These are phyloP conservation scores for Stigmatopora nigra DNA, from an alignment of 2,113 vertebrate genomes.

Conservation along the genomic window DNA sequence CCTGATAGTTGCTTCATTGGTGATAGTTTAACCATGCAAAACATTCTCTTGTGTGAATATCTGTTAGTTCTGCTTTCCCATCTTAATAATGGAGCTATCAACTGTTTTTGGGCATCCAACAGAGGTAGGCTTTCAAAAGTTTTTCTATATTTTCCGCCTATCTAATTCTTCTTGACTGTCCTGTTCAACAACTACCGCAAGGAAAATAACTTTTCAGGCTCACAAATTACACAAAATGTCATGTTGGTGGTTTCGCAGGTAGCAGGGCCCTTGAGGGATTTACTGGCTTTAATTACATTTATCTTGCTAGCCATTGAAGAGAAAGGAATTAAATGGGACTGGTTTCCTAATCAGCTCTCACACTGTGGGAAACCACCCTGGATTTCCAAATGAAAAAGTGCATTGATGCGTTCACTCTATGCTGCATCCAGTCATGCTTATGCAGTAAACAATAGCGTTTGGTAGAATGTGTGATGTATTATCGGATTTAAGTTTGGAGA, in stretches of 20 bases:
- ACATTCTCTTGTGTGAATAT: constrained; percentile 14
- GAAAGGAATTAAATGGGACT: constrained; percentile 70
- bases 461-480: constrained; percentile 29
- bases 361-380: constrained; percentile 58
- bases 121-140: constrained; percentile 29
- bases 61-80: constrained; percentile 9
- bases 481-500: constrained; percentile 48
- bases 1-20: neutral
- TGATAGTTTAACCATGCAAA: constrained; percentile 5
- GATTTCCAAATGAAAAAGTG: constrained; percentile 70
- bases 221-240: constrained; percentile 63
- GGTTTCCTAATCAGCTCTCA: constrained; percentile 70
- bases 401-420: constrained; percentile 57
- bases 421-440: constrained; percentile 59
- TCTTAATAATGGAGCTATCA: constrained; percentile 24
- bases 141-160: constrained; percentile 6
- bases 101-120: constrained; percentile 31
- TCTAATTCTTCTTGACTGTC: constrained; percentile 16
- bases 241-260: constrained; percentile 63
- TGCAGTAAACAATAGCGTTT: constrained; percentile 59
- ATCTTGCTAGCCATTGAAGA: constrained; percentile 63
- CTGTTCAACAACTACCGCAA: constrained; percentile 30
- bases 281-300: constrained; percentile 73
- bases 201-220: constrained; percentile 56
- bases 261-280: constrained; percentile 61